phyloP scores from a whole-genome alignment of 2,888 invertebrate genomes.

The Chrysodeixis includens region DNA sequence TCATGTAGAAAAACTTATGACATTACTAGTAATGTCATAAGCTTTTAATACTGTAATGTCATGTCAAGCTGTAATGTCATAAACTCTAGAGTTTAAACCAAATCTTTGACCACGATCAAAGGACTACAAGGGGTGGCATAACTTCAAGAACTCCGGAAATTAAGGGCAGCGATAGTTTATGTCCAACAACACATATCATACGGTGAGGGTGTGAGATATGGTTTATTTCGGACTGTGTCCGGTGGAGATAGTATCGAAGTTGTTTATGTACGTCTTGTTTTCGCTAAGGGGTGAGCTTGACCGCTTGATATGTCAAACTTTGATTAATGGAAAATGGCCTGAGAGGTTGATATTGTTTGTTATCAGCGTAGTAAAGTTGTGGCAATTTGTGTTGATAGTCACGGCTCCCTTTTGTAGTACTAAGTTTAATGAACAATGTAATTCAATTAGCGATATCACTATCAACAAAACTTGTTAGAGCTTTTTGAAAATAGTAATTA shows the following conservation, averaged over 20 bases:
- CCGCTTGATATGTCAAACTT: not conserved
- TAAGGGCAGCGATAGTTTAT: slow-evolving; percentile 20
- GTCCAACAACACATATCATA: not conserved
- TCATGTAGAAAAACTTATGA: no score
- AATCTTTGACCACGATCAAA: not conserved
- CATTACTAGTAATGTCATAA: no score
- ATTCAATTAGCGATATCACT: no score
- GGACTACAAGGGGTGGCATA: slow-evolving; percentile 14
- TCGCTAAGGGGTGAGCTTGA: not conserved
- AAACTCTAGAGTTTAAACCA: no score
- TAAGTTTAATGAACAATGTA: no score
- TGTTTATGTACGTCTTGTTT: not conserved
- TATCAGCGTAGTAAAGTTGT: not conserved
- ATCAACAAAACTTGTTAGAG: no score
- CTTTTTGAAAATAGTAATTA: no score
- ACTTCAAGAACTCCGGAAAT: slow-evolving; percentile 40
- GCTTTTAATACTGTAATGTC: no score
- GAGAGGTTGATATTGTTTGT: not conserved
- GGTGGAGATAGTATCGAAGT: slow-evolving; percentile 22
- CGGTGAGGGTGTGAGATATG: not conserved
- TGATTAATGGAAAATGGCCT: not conserved
- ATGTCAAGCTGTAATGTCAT: no score
- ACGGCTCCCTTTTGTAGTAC: no score
- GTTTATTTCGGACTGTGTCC: slow-evolving; percentile 16
- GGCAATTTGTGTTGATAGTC: not conserved